Base-by-base conservation (phyloP, 2,113 vertebrate genomes). In the Bombycilla garrulus region DNA sequence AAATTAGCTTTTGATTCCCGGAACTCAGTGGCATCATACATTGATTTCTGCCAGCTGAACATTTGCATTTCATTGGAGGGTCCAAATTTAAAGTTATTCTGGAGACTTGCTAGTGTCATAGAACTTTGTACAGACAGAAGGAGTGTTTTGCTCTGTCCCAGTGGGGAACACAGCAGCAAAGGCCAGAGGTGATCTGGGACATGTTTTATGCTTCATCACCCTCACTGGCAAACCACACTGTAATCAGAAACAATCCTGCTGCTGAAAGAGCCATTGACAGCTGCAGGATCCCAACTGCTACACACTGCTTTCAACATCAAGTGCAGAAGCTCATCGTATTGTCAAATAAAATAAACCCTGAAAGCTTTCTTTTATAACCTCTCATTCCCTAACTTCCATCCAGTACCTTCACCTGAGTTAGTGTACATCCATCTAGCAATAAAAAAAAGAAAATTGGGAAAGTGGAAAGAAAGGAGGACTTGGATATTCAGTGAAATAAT, bases 211-310 rank as follows among this genome's bases (percentile, higher is more conserved):
- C 36, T 48, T 31, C 17, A 15, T 31, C 57, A 44, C 17, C 2
- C 0, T 64, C 48, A 16, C 0, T 33, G 25, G 31, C 13, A 53
- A 78, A 67, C 29, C 47, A 11, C 29, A 12, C 1, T 33, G 48
- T 3, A 28, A 80, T 24, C 54, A 92, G 61, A 44, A 86, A 22
- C 14, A 29, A 8, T 35, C 45, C 42, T 38, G 6, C 6, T 58
- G 54, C 73, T 72, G 64, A 67, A 65, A 77, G 38, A 69, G 51
- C 35, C 62, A 4, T 1, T 25, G 50, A 24, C 44, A 74, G 1
- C 56, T 80, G 44, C n/a, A 84, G 36, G 65, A 48, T 42, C 42
- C 29, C 2, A 0, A 5, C 24, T 83, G n/a, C 20, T 82, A 45
- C 6, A 50, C 25, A 13, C 29, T 31, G 18, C 11, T 86, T 58